These are phyloP conservation scores for Pogoniulus pusillus DNA, from an alignment of 2,797 vertebrate species.

Conservation along the genomic window DNA sequence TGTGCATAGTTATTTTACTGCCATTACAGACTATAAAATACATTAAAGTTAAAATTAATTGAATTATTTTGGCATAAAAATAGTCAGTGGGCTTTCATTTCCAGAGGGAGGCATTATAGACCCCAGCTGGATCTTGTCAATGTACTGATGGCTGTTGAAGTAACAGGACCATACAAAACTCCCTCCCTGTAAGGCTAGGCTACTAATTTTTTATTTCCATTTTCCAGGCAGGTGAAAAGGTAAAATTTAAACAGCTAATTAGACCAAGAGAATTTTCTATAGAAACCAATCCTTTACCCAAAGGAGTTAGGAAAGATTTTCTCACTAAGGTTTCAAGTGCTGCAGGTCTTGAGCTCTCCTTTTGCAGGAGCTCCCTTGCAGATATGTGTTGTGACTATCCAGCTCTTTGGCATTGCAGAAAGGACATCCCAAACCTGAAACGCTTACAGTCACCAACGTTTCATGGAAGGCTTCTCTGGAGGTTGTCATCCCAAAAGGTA, in stretches of 20 bases:
- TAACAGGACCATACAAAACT: background rate
- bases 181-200: background rate
- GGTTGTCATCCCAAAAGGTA: background rate
- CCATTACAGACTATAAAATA: background rate
- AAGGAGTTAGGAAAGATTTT: background rate
- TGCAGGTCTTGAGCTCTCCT: background rate
- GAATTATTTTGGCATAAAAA: background rate
- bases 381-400: background rate
- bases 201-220: background rate
- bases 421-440: background rate
- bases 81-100: background rate
- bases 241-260: constrained; percentile 4
- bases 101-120: background rate
- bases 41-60: background rate
- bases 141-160: background rate
- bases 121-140: background rate
- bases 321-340: background rate
- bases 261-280: background rate
- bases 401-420: background rate
- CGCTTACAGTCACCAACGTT: background rate
- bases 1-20: background rate
- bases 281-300: background rate
- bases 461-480: background rate
- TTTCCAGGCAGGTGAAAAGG: background rate
- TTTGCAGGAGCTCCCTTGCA: background rate